A percentile compares a stretch with the other conserved stretches of the same genome.
Evolutionary conservation across 2,888 invertebrate species (phyloP).

Genomic region (Erynnis tages): DNA sequence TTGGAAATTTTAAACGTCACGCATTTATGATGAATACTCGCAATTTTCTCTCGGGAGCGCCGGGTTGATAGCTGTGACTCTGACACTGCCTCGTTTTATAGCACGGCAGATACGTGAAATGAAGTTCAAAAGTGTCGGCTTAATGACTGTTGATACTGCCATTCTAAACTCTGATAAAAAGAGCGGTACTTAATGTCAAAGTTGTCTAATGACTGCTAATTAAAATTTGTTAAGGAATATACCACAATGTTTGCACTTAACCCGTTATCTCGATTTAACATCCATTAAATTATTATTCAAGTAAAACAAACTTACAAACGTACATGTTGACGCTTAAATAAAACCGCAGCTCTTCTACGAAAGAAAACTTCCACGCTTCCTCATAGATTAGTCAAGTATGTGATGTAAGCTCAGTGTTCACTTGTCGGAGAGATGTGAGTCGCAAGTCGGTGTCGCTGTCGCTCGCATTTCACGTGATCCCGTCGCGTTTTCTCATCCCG

Average conservation of each 20-base stretch:
- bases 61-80: slow-evolving; percentile 56
- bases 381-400: slow-evolving; percentile 45
- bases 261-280: too few species aligned
- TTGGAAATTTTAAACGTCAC: slow-evolving; percentile 77
- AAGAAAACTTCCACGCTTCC: slow-evolving; percentile 28
- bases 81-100: slow-evolving; percentile 43
- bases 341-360: not conserved
- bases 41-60: slow-evolving; percentile 72
- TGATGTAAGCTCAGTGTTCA: slow-evolving; percentile 48
- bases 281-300: too few species aligned
- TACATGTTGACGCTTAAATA: too few species aligned
- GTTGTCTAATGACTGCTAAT: not conserved
- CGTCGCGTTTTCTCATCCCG: slow-evolving; percentile 38
- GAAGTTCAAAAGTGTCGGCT: slow-evolving; percentile 29
- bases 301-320: too few species aligned
- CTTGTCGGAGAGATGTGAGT: slow-evolving; percentile 45
- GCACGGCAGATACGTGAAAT: slow-evolving; percentile 32
- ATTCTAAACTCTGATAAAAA: not conserved
- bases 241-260: too few species aligned
- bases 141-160: slow-evolving; percentile 4
- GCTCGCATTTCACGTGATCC: slow-evolving; percentile 54
- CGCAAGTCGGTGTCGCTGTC: slow-evolving; percentile 40
- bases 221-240: not conserved
- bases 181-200: not conserved
- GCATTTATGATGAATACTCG: slow-evolving; percentile 77